phyloP scores from a whole-genome alignment of 2,888 invertebrate genomes.

The Trichogramma evanescens region DNA sequence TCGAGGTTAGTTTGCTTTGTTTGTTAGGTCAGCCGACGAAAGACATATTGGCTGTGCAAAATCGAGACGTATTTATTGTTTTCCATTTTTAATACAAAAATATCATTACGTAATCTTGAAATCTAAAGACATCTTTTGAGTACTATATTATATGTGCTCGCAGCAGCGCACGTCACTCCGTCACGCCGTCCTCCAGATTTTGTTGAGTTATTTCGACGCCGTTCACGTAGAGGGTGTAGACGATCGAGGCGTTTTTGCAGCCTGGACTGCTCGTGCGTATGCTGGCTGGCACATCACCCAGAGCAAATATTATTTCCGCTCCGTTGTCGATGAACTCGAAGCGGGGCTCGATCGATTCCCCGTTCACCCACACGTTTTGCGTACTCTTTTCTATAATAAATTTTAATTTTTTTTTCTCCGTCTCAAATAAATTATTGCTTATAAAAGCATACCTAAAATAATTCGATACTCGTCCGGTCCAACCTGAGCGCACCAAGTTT shows the following conservation, averaged over 20 bases:
- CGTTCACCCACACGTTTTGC: constrained; percentile 71
- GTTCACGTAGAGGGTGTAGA: constrained; percentile 36
- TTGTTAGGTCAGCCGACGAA: too few species aligned
- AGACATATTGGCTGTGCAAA: too few species aligned
- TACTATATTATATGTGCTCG: background rate
- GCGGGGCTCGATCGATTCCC: constrained; percentile 45
- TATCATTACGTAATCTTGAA: background rate
- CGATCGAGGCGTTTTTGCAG: constrained; percentile 37
- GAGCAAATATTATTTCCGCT: constrained; percentile 71
- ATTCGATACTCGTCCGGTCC: constrained; percentile 57
- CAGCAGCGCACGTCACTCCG: background rate
- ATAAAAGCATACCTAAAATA: constrained; percentile 58
- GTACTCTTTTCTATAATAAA: constrained; percentile 53
- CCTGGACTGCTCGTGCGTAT: constrained; percentile 46
- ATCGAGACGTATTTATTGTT: too few species aligned
- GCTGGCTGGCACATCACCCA: constrained; percentile 51
- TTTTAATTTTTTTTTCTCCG: background rate
- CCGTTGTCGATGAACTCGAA: constrained; percentile 78
- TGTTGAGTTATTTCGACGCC: constrained; percentile 33
- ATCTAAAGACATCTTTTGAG: background rate
- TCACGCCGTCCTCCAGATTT: background rate
- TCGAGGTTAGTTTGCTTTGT: too few species aligned
- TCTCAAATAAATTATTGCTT: background rate
- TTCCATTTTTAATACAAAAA: background rate
- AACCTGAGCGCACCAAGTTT: constrained; percentile 62